These are phyloP conservation scores for Tinea semifulvella DNA, from an alignment of 2,888 invertebrate genomes.

Conservation along the genomic window DNA sequence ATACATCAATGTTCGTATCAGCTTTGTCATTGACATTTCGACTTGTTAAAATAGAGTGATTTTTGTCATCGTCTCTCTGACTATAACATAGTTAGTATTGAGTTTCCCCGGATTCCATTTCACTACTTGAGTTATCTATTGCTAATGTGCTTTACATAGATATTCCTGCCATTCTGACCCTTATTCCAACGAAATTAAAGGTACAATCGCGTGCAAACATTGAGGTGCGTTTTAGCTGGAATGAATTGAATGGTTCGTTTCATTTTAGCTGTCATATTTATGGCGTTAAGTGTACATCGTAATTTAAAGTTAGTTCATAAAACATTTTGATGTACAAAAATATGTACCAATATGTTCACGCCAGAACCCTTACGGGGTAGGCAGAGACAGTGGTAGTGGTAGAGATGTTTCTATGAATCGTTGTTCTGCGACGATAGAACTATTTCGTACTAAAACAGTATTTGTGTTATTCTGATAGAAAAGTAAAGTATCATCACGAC, in stretches of 20 bases:
- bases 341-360: no score
- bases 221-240: neutral
- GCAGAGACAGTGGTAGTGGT: no score
- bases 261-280: slow-evolving; percentile 10
- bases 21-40: no score
- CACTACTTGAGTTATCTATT: slow-evolving; percentile 15
- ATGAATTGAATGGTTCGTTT: slow-evolving; percentile 9
- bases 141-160: neutral
- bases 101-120: slow-evolving; percentile 31
- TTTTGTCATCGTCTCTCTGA: neutral
- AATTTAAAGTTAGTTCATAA: slow-evolving; percentile 1
- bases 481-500: no score
- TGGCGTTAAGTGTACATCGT: slow-evolving; percentile 9
- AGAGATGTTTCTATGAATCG: no score
- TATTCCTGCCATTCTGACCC: neutral
- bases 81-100: slow-evolving; percentile 15
- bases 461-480: no score
- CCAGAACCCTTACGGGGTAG: no score
- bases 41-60: no score
- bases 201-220: neutral
- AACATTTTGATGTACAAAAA: neutral
- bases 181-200: neutral
- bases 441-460: no score
- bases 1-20: no score
- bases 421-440: no score